Percentiles rank a stretch among this genome's conserved stretches.
Evolutionary conservation across 2,113 vertebrate genomes (phyloP).

Genomic region (Sinocyclocheilus rhinocerous): DNA sequence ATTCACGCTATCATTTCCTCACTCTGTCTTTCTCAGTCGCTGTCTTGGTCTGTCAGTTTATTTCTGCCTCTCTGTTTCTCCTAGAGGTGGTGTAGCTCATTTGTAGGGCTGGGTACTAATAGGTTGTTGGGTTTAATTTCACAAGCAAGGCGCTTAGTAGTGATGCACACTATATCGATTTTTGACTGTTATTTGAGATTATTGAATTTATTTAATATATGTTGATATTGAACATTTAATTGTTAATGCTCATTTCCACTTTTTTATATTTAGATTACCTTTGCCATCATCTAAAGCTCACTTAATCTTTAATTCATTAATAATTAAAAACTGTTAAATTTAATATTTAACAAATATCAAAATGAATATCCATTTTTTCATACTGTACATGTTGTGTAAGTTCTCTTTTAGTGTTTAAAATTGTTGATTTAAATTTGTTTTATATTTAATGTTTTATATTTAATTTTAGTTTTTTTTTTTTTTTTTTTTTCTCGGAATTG

Average conservation of each 20-base stretch:
- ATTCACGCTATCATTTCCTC: constrained; percentile 41
- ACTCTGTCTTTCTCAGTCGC: constrained; percentile 22
- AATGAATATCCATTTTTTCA: too few relatives aligned
- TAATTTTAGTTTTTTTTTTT: too few relatives aligned
- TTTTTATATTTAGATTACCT: too few relatives aligned
- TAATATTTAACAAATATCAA: too few relatives aligned
- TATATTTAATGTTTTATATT: too few relatives aligned
- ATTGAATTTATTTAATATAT: background rate
- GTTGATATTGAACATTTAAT: background rate
- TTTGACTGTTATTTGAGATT: background rate
- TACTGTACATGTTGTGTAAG: too few relatives aligned
- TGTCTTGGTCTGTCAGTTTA: constrained; percentile 29
- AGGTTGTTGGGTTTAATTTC: background rate
- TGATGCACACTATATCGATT: background rate
- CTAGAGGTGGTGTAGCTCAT: constrained; percentile 9
- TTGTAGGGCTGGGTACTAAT: background rate
- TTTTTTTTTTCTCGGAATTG: too few relatives aligned
- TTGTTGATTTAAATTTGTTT: too few relatives aligned
- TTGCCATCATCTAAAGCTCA: too few relatives aligned
- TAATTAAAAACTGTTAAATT: too few relatives aligned
- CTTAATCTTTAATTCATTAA: too few relatives aligned
- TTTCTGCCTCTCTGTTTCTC: background rate
- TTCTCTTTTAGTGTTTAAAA: too few relatives aligned
- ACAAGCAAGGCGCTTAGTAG: background rate
- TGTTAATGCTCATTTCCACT: background rate